Evolutionary conservation across 2,888 invertebrate genomes (phyloP).

Genomic region (Cyclophora punctaria): DNA sequence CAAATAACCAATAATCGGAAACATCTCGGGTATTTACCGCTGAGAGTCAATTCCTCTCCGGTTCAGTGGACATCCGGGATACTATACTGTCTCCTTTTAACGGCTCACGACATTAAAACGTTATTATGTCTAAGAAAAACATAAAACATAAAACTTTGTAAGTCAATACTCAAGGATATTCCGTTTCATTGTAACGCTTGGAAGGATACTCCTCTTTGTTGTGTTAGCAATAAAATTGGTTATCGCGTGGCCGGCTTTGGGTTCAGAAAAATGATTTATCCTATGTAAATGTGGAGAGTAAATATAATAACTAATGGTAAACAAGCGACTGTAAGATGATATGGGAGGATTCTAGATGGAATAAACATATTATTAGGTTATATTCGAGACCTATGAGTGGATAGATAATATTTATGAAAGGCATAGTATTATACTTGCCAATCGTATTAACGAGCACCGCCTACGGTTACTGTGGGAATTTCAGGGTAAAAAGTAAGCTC

Average conservation of each 20-base stretch:
- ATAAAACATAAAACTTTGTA: constrained; percentile 19
- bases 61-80: constrained; percentile 18
- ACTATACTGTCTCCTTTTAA: constrained; percentile 17
- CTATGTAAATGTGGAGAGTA: constrained; percentile 20
- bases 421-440: no score
- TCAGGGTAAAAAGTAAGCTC: no score
- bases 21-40: constrained; percentile 1
- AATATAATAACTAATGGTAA: constrained; percentile 23
- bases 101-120: constrained; percentile 17
- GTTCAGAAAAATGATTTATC: constrained; percentile 19
- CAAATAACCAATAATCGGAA: no score
- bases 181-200: constrained; percentile 8
- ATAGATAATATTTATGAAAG: no score
- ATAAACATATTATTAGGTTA: constrained; percentile 3
- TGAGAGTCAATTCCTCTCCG: not conserved
- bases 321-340: constrained; percentile 18
- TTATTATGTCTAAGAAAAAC: constrained; percentile 18
- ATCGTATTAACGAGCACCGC: no score
- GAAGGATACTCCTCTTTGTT: constrained; percentile 11
- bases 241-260: constrained; percentile 3
- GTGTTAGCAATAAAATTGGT: constrained; percentile 6
- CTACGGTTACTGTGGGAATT: no score
- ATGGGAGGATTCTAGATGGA: constrained; percentile 13
- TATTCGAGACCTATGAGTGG: no score
- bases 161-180: constrained; percentile 20